Conservation (phyloP, 2,797 vertebrate genomes). For the Huso huso region DNA sequence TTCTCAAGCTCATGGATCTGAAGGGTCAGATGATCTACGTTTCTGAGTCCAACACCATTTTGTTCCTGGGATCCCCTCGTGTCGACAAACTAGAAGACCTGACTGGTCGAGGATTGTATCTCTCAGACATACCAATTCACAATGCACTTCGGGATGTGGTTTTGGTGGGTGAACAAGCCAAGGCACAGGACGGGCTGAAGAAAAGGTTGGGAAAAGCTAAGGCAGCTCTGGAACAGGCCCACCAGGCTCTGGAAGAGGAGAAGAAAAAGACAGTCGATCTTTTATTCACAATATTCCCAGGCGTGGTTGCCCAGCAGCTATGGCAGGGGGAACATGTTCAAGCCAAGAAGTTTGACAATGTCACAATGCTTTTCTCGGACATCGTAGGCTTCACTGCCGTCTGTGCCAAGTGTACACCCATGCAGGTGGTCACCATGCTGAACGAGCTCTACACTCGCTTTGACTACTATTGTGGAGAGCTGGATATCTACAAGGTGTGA, state of each 20-base stretch:
- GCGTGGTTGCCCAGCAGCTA: conserved; percentile 87
- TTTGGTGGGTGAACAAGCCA: conserved; percentile 90
- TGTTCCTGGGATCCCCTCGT: conserved; percentile 92
- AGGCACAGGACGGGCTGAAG: conserved; percentile 93
- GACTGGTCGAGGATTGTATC: conserved; percentile 86
- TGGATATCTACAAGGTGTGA: conserved; percentile 93
- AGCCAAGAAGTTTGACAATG: conserved; percentile 87
- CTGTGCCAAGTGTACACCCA: conserved; percentile 85
- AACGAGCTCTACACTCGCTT: conserved; percentile 93
- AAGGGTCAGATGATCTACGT: conserved; percentile 98
- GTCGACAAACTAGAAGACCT: conserved; percentile 94
- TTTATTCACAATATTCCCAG: conserved; percentile 90
- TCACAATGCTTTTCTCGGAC: conserved; percentile 97
- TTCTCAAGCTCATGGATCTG: conserved; percentile 69
- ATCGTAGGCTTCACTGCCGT: conserved; percentile 96
- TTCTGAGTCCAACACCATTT: conserved; percentile 70
- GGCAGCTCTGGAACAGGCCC: conserved; percentile 84
- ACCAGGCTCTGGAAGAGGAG: conserved; percentile 92
- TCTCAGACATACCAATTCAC: conserved; percentile 96
- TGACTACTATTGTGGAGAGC: conserved; percentile 87
- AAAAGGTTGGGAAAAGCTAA: conserved; percentile 94
- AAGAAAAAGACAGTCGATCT: conserved; percentile 95
- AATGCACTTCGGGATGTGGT: conserved; percentile 92
- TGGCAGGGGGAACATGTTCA: conserved; percentile 93
- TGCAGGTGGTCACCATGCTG: conserved; percentile 98